A percentile compares a stretch with the other conserved stretches of the same genome.
Evolutionary conservation across 2,888 invertebrate species (phyloP).

Genomic region (Rapana venosa): DNA sequence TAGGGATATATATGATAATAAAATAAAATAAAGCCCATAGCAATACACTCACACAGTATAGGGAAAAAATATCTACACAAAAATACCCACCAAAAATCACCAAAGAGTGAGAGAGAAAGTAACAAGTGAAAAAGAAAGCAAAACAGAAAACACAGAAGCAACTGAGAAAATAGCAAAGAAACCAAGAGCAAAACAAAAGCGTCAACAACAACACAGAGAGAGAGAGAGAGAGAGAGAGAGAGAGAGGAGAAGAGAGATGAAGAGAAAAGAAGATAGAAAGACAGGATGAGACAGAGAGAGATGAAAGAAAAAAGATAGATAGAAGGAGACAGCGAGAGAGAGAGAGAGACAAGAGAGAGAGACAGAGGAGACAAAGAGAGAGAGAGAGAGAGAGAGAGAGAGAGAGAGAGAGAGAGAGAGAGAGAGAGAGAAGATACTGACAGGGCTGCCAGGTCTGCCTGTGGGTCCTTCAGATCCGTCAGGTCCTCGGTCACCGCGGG

Average conservation of each 20-base stretch:
- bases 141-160: too few species aligned
- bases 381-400: background rate
- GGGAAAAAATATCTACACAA: too few species aligned
- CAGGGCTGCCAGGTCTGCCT: slow-evolving; percentile 78
- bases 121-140: too few species aligned
- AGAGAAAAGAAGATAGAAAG: background rate
- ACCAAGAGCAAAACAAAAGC: too few species aligned
- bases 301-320: background rate
- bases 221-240: background rate
- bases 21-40: too few species aligned
- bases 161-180: too few species aligned
- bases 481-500: slow-evolving; percentile 63
- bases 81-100: too few species aligned
- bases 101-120: too few species aligned
- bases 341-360: background rate
- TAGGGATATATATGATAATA: too few species aligned
- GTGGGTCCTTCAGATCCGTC: slow-evolving; percentile 59
- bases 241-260: background rate
- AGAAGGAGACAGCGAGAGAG: background rate
- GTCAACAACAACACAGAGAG: too few species aligned
- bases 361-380: background rate
- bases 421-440: slow-evolving; percentile 49
- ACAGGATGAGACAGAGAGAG: background rate
- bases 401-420: background rate
- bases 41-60: too few species aligned